These are phyloP conservation scores for Bos javanicus DNA, from an alignment of 2,113 vertebrate species.

Conservation along the genomic window DNA sequence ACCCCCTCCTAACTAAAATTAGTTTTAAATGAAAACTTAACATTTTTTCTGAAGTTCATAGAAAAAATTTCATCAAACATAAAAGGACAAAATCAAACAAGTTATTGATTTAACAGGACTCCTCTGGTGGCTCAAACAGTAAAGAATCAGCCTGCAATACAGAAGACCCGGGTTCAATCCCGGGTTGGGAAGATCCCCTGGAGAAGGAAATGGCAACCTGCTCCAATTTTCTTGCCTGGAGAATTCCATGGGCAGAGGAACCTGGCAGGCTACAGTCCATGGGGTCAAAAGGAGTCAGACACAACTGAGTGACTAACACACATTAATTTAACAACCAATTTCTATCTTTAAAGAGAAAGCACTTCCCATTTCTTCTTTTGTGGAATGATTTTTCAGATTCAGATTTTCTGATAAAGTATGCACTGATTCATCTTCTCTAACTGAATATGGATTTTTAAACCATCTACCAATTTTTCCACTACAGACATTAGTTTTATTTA, in stretches of 20 bases:
- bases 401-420: neutral
- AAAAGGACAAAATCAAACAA: constrained; percentile 3
- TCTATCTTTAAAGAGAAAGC: constrained; percentile 4
- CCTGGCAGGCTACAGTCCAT: neutral
- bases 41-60: neutral
- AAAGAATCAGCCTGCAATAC: neutral
- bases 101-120: neutral
- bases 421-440: neutral
- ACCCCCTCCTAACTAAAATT: neutral
- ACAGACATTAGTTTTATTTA: constrained; percentile 33
- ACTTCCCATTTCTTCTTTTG: neutral
- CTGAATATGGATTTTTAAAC: neutral
- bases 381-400: constrained; percentile 18
- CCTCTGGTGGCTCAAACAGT: neutral
- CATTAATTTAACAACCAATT: constrained; percentile 4
- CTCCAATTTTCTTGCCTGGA: neutral
- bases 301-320: neutral
- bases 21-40: neutral
- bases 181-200: neutral
- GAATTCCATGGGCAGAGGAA: neutral
- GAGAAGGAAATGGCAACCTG: neutral
- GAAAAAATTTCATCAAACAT: neutral
- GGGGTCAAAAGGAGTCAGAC: neutral
- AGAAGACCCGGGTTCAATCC: neutral
- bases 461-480: neutral